phyloP scores from a whole-genome alignment of 2,888 invertebrate species.

The Muschampia plurimacula region DNA sequence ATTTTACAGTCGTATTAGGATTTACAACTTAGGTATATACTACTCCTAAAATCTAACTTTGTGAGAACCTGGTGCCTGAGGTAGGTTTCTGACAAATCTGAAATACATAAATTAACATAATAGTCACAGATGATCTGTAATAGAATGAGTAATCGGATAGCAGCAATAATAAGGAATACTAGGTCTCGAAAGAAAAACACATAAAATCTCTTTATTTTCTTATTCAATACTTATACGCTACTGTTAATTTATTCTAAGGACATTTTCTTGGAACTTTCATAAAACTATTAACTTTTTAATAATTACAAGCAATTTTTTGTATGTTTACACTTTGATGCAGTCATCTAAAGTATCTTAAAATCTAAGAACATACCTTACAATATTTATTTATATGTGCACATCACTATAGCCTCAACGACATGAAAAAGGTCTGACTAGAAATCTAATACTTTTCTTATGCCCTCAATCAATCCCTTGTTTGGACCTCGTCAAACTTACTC shows the following conservation, averaged over 20 bases:
- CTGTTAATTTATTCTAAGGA: background rate
- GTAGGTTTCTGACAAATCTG: too few relatives aligned
- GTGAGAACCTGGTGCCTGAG: too few relatives aligned
- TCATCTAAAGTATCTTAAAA: background rate
- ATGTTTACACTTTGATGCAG: background rate
- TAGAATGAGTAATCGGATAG: slow-evolving; percentile 1
- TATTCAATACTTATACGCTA: background rate
- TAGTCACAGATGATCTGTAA: slow-evolving; percentile 2
- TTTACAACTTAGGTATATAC: too few relatives aligned
- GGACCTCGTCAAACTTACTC: slow-evolving; percentile 12
- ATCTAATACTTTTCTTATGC: slow-evolving; percentile 24
- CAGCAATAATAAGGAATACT: background rate
- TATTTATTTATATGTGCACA: background rate
- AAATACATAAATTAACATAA: background rate
- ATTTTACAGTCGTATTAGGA: too few relatives aligned
- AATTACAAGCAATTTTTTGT: background rate
- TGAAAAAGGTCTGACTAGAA: slow-evolving; percentile 34
- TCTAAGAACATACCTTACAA: background rate
- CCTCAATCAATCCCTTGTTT: background rate
- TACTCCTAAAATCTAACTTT: too few relatives aligned
- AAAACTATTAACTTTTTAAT: background rate
- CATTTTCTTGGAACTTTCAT: background rate
- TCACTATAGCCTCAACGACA: background rate
- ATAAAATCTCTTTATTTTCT: slow-evolving; percentile 6
- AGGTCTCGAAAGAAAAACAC: slow-evolving; percentile 5